Evolutionary conservation across 2,113 vertebrate species (phyloP).

Genomic region (Calyptommatus sinebrachiatus): DNA sequence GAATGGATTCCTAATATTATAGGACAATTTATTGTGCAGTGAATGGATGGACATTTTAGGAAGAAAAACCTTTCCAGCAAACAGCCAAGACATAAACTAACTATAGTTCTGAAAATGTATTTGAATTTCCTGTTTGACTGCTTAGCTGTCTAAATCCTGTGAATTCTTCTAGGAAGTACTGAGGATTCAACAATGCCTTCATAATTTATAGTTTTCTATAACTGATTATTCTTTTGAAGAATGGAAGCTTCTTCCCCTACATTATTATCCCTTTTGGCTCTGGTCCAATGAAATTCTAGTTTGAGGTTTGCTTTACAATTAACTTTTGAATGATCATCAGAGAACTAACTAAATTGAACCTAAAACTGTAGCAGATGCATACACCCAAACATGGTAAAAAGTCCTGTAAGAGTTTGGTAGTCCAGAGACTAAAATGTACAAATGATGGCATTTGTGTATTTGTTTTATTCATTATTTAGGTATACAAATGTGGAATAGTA

Average conservation of each 20-base stretch:
- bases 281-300: background rate
- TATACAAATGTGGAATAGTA: background rate
- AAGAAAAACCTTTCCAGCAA: background rate
- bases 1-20: too few species aligned
- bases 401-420: background rate
- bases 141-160: background rate
- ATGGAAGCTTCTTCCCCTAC: background rate
- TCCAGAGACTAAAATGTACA: background rate
- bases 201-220: background rate
- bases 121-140: background rate
- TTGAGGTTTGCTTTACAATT: background rate
- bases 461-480: background rate
- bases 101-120: background rate
- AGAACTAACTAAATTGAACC: slow-evolving; percentile 6
- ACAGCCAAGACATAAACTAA: background rate
- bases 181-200: background rate
- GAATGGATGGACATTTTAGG: background rate
- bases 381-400: background rate
- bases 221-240: slow-evolving; percentile 10
- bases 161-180: background rate
- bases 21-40: background rate
- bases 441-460: background rate
- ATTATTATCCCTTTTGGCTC: background rate
- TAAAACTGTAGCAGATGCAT: slow-evolving; percentile 2
- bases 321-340: slow-evolving; percentile 1